phyloP scores from a whole-genome alignment of 2,888 invertebrate genomes.

The Cetonia aurata region DNA sequence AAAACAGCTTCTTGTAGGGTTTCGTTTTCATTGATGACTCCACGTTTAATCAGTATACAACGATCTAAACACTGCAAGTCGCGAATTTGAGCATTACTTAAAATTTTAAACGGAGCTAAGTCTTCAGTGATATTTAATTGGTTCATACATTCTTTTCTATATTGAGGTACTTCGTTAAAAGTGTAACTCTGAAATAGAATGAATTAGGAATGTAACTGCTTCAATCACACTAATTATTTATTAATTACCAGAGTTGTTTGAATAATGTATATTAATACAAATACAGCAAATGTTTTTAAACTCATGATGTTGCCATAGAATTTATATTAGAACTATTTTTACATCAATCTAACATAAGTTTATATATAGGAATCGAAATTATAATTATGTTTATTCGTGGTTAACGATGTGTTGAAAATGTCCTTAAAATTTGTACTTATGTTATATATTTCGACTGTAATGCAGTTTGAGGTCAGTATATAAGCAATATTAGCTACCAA shows the following conservation, averaged over 20 bases:
- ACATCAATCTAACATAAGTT: neutral
- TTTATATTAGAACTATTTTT: neutral
- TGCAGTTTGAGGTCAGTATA: too few species aligned
- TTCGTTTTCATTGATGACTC: constrained; percentile 23
- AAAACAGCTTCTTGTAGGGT: constrained; percentile 6
- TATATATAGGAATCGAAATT: neutral
- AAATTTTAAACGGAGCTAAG: neutral
- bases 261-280: neutral
- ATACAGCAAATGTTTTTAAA: neutral
- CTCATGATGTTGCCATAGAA: neutral
- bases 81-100: constrained; percentile 7
- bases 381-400: neutral
- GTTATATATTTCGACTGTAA: too few species aligned
- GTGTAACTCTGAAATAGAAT: neutral
- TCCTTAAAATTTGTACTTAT: too few species aligned
- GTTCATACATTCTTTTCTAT: constrained; percentile 19
- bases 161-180: neutral
- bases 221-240: neutral
- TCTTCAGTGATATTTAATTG: neutral
- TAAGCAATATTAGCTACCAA: too few species aligned
- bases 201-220: neutral
- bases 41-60: constrained; percentile 18
- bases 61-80: constrained; percentile 23
- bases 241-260: constrained; percentile 5
- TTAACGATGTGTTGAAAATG: constrained; percentile 14